phyloP scores from a whole-genome alignment of 2,113 vertebrate species.

The Tetraodon nigroviridis region DNA sequence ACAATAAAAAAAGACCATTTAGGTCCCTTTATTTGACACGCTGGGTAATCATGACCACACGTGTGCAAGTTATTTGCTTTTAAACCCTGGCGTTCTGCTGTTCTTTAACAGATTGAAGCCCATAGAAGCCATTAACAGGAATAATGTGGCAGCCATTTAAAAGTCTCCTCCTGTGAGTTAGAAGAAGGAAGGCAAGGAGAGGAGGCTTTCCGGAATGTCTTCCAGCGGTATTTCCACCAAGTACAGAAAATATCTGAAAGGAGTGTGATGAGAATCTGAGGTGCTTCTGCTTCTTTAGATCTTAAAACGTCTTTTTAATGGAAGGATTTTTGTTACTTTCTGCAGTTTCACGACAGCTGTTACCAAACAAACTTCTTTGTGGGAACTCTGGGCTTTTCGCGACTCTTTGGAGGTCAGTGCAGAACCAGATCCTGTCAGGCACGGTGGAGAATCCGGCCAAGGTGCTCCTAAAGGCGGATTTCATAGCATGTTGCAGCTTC shows the following conservation, averaged over 20 bases:
- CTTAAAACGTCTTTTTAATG: conserved; percentile 15
- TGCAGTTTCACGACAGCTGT: not conserved
- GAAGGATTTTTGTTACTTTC: conserved; percentile 6
- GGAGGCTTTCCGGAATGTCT: conserved; percentile 23
- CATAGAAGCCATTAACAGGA: conserved; percentile 45
- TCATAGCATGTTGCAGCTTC: conserved; percentile 20
- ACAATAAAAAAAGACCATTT: not conserved
- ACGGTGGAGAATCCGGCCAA: conserved; percentile 3
- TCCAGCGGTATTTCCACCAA: conserved; percentile 21
- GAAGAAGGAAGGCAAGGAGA: conserved; percentile 37
- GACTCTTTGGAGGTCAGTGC: conserved; percentile 5
- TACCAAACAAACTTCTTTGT: conserved; percentile 15
- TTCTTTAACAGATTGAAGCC: conserved; percentile 42
- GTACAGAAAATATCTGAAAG: conserved; percentile 30
- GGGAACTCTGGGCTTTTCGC: conserved; percentile 8
- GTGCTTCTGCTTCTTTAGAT: conserved; percentile 13
- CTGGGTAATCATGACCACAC: conserved; percentile 26
- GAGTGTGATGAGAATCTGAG: conserved; percentile 19
- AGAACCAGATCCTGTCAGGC: not conserved
- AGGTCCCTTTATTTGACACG: conserved; percentile 6
- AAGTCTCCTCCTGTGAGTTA: conserved; percentile 40
- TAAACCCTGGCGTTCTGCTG: conserved; percentile 16
- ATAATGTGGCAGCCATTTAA: conserved; percentile 48
- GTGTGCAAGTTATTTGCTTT: conserved; percentile 24
- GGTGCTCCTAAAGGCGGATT: conserved; percentile 11